Evolutionary conservation across 2,113 vertebrate species (phyloP), one percentile per base, ranked within the genome.

Genomic region (Chloropsis cyanopogon): DNA sequence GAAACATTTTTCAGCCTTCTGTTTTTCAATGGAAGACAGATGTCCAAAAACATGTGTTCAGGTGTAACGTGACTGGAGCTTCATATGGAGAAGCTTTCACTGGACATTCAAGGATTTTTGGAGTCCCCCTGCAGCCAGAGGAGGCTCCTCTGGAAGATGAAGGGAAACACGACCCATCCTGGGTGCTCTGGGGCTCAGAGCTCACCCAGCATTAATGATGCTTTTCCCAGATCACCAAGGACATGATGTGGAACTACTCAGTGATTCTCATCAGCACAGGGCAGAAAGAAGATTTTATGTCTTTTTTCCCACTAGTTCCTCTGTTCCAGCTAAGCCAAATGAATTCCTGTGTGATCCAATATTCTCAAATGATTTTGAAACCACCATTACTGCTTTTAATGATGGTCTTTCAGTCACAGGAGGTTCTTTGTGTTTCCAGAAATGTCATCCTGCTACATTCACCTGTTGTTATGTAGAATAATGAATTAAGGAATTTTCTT

Each of bases 1-100:
- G 57, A 90, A 89, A 44, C 8, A 66, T 85, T 95, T 94, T 90
- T 84, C 59, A 95, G 65, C 70, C 75, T 88, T 93, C 90, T 76
- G 52, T 24, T 86, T 94, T 94, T 81, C 63, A 83, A 90, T 77
- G 87, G 75, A 95, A 95, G 87, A 77, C 66, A 77, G 29, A 37
- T 78, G 42, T 91, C 68, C 60, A 81, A 83, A 96, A 97, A 66
- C 33, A 83, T n/a, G 44, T 86, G 31, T 88, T 53, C 75, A 93
- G 71, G 71, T 83, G 88, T 73, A 85, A 88, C 0, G 0, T 60
- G 85, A 92, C 21, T 75, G 60, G 86, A 68, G 37, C 63, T 94
- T 96, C 9, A 2, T 41, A 53, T 46, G 64, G 71, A 73, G 87
- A 63, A 71, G 44, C 9, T 82, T 81, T 90, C 76, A 63, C 25